Evolutionary conservation across 2,888 invertebrate genomes (phyloP), one percentile per base, ranked within the genome.

Genomic region (Leistus spinibarbis): DNA sequence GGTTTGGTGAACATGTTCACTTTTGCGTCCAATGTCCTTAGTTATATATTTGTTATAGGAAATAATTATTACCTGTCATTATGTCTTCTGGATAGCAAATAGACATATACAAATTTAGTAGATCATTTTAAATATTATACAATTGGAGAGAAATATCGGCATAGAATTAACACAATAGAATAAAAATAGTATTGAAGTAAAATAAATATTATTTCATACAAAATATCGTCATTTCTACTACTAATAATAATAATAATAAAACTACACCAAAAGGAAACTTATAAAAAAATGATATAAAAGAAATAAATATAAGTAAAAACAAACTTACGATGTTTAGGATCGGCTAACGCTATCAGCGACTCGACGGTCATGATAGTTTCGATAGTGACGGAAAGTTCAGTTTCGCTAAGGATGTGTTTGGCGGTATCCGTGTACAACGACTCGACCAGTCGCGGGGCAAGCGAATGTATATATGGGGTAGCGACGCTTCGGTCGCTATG

Each of bases 401-500:
- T 84, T 77, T 94, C 93, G 10, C 88, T 89, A 74, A 87, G 85
- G 9, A 91, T 88, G 78, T 87, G 88, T 77, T 89, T 89, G 60
- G 90, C 88, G 67, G 87, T 86, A 69, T 92, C 91, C 7, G 89
- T 87, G 82, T 93, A 91, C 64, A 95, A 87, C 81, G 90, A 91
- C 83, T 94, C 93, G 53, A 95, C 90, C 70, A 96, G 88, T 79
- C 92, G 88, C 2, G 95, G 94, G 5, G 94, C 94, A 77, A 95
- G 86, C 0, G 93, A 91, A 80, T 94, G 94, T 79, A 96, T 95
- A 81, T 93, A 95, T 0, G 94, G 92, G 3, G 92, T 91, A 54
- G 93, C 90, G 23, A 95, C 90, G 76, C 87, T 87, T 66, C 90
- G 87, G 79, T 94, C 92, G 2, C 90, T 88, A 82, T 93, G 92